phyloP scores from a whole-genome alignment of 2,113 vertebrate genomes.

The Cyprinodon tularosa region DNA sequence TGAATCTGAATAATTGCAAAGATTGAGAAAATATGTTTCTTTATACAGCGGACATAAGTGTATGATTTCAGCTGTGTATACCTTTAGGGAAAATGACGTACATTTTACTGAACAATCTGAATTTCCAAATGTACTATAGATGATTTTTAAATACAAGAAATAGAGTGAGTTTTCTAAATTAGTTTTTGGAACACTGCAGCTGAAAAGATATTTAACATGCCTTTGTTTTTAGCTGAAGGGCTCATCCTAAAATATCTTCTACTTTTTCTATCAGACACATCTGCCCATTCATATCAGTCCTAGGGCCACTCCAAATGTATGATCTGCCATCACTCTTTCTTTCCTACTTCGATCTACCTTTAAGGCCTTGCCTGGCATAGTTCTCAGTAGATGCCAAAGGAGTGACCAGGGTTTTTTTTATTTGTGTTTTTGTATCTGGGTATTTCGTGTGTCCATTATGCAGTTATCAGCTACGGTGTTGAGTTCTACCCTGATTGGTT shows the following conservation, averaged over 20 bases:
- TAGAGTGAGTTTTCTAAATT: neutral
- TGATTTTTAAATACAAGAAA: neutral
- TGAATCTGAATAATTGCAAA: too few relatives aligned
- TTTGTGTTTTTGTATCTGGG: neutral
- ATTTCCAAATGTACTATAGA: neutral
- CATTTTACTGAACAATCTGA: too few relatives aligned
- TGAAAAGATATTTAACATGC: neutral
- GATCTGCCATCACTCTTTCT: constrained; percentile 55
- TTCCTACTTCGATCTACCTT: constrained; percentile 52
- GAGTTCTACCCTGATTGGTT: constrained; percentile 23
- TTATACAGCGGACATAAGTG: neutral
- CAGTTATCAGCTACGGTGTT: constrained; percentile 2
- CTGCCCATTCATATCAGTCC: constrained; percentile 41
- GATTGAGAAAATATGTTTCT: neutral
- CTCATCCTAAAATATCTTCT: constrained; percentile 18
- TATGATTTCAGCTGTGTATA: neutral
- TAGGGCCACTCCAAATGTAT: constrained; percentile 40
- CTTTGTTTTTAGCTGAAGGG: constrained; percentile 22
- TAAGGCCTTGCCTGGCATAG: constrained; percentile 55
- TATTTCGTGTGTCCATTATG: constrained; percentile 5
- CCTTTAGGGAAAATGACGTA: too few relatives aligned
- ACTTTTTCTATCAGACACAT: constrained; percentile 19
- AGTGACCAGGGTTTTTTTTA: constrained; percentile 12
- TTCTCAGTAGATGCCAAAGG: constrained; percentile 36
- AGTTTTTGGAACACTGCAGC: neutral